Conservation (phyloP, 92 coral and sea anemone species). For the Siderastrea siderea region DNA sequence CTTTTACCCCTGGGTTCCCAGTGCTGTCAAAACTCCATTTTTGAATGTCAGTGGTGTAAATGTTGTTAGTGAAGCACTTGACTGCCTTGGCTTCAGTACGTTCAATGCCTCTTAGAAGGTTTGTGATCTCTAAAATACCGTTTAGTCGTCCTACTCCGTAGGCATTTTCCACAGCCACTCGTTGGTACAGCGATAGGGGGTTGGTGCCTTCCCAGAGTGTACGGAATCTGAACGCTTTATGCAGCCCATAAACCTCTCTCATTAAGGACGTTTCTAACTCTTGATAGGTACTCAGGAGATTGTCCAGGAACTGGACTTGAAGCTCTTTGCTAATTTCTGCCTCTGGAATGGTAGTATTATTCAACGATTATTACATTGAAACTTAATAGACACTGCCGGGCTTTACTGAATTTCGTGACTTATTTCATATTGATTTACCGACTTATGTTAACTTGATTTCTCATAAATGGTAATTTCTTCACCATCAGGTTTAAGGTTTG, state of each 20-base stretch:
- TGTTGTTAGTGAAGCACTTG: neutral
- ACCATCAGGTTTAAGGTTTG: too few species aligned
- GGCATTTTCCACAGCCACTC: constrained; percentile 3
- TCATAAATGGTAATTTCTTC: too few species aligned
- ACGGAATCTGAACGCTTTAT: constrained; percentile 7
- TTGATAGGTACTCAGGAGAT: constrained; percentile 3
- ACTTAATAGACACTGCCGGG: too few species aligned
- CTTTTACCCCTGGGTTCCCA: neutral
- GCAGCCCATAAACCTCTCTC: constrained; percentile 1
- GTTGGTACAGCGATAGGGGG: neutral
- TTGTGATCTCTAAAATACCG: neutral
- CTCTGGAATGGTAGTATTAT: neutral
- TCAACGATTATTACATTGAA: too few species aligned
- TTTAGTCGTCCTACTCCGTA: neutral
- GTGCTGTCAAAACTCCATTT: neutral
- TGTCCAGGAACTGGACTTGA: neutral
- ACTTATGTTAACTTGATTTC: too few species aligned
- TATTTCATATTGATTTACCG: too few species aligned
- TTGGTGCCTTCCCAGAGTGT: constrained; percentile 16
- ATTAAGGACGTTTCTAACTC: neutral
- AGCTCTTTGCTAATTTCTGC: neutral
- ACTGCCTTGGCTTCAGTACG: neutral
- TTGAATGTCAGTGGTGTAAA: neutral
- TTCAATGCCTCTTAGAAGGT: neutral
- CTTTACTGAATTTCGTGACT: too few species aligned